Conservation (phyloP, 2,797 vertebrate species). For the Amazona ochrocephala region DNA sequence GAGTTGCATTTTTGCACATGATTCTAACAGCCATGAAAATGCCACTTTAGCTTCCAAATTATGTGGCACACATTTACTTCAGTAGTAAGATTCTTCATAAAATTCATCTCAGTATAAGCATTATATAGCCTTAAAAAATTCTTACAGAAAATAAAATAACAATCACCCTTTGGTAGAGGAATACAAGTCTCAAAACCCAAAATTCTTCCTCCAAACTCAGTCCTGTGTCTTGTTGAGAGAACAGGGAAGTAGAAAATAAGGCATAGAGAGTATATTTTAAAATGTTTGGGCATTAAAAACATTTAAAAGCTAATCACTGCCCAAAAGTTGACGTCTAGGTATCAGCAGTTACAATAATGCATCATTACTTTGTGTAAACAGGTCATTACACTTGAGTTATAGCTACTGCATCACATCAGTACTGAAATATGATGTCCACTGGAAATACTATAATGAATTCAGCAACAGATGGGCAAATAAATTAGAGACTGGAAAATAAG, state of each 20-base stretch:
- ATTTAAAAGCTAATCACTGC: background rate
- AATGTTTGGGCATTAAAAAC: background rate
- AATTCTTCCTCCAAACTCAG: background rate
- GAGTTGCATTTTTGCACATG: background rate
- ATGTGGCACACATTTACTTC: background rate
- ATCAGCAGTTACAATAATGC: background rate
- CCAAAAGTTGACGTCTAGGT: background rate
- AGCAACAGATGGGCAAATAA: background rate
- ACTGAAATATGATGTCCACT: background rate
- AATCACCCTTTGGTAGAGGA: background rate
- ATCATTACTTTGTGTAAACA: background rate
- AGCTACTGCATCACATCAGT: background rate
- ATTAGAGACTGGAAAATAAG: conserved; percentile 19
- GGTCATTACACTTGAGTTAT: background rate
- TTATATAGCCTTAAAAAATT: background rate
- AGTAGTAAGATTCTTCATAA: background rate
- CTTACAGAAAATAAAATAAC: background rate
- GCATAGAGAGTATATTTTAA: background rate
- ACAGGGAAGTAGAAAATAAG: background rate
- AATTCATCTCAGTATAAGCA: background rate
- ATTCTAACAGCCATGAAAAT: background rate
- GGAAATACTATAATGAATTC: background rate
- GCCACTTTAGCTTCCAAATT: background rate
- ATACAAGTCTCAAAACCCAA: background rate
- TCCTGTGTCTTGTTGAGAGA: background rate